Evolutionary conservation across 2,888 invertebrate species (phyloP).

Genomic region (Ashinkailepas kermadecensis): DNA sequence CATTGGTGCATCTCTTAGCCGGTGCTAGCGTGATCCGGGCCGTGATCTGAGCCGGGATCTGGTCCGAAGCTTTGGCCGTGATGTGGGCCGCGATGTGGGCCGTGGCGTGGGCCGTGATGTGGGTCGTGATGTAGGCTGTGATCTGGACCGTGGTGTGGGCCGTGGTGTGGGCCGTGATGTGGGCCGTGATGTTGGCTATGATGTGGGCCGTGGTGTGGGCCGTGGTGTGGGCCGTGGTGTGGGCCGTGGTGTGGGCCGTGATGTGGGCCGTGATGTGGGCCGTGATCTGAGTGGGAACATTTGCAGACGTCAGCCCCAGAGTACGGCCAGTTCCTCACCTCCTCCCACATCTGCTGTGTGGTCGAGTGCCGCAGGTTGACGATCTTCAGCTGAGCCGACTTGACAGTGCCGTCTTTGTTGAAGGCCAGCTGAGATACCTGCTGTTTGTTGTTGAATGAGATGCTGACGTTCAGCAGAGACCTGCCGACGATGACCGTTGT

Average conservation of each 20-base stretch:
- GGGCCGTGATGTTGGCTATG: too few relatives aligned
- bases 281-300: too few relatives aligned
- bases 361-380: constrained; percentile 79
- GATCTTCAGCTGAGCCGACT: constrained; percentile 82
- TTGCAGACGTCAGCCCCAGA: too few relatives aligned
- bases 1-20: too few relatives aligned
- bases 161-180: too few relatives aligned
- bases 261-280: too few relatives aligned
- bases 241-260: too few relatives aligned
- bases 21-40: constrained; percentile 22
- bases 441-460: constrained; percentile 59
- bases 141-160: too few relatives aligned
- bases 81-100: too few relatives aligned
- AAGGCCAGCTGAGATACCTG: constrained; percentile 74
- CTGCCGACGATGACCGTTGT: constrained; percentile 35
- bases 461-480: constrained; percentile 77
- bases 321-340: constrained; percentile 48
- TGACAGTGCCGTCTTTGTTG: constrained; percentile 80
- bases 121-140: too few relatives aligned
- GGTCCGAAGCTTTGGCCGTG: too few relatives aligned
- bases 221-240: background rate
- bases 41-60: background rate
- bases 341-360: constrained; percentile 80
- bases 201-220: background rate
- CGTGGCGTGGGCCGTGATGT: too few relatives aligned